These are phyloP conservation scores for Cyclina sinensis DNA, from an alignment of 1,140 invertebrate species.

Conservation along the genomic window DNA sequence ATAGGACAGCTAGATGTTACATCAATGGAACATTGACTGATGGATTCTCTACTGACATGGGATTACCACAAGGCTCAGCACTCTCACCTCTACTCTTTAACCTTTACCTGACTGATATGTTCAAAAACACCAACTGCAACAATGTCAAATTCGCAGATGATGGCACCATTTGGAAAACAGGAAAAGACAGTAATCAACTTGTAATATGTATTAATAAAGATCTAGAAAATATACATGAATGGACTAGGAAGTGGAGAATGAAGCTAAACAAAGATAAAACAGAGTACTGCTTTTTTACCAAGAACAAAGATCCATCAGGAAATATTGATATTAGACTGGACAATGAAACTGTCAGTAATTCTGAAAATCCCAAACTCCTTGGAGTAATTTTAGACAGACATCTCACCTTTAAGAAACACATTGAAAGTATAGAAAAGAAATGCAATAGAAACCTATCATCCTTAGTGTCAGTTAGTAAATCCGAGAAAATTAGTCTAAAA, in stretches of 20 bases:
- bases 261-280: conserved; percentile 30
- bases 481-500: background rate
- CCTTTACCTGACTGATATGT: conserved; percentile 32
- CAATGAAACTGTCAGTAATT: background rate
- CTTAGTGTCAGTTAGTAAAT: background rate
- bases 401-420: conserved; percentile 38
- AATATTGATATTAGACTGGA: background rate
- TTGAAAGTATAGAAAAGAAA: conserved; percentile 5
- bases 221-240: background rate
- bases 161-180: conserved; percentile 37
- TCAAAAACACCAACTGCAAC: background rate
- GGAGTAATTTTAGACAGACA: conserved; percentile 29
- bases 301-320: background rate
- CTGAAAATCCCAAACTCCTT: conserved; percentile 6
- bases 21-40: background rate
- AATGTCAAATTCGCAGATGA: conserved; percentile 51
- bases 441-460: background rate
- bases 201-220: background rate
- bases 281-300: conserved; percentile 15
- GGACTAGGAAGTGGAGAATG: conserved; percentile 37
- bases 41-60: background rate
- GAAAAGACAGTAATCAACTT: background rate
- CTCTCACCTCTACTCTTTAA: conserved; percentile 43
- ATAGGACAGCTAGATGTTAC: background rate
- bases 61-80: conserved; percentile 28